phyloP scores from a whole-genome alignment of 2,888 invertebrate genomes.

The Lasioglossum figueresi region DNA sequence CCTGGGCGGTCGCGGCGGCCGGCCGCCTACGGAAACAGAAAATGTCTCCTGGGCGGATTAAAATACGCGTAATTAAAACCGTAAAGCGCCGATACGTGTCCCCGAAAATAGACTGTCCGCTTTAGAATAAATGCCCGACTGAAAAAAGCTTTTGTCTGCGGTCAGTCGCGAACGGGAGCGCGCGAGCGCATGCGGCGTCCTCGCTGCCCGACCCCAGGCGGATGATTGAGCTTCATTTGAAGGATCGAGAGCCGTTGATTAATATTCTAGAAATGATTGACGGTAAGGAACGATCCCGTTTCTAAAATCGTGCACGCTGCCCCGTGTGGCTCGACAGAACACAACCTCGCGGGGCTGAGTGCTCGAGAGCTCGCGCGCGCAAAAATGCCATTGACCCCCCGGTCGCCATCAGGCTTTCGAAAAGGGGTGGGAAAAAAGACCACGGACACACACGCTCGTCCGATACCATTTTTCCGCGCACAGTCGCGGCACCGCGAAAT shows the following conservation, averaged over 20 bases:
- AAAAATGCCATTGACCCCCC: conserved; percentile 71
- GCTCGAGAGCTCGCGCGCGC: background rate
- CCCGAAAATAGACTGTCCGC: conserved; percentile 76
- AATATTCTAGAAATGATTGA: conserved; percentile 73
- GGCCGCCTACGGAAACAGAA: conserved; percentile 68
- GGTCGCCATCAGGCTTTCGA: conserved; percentile 20
- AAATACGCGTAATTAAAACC: conserved; percentile 81
- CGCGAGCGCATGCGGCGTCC: conserved; percentile 39
- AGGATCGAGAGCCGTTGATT: conserved; percentile 76
- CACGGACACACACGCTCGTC: background rate
- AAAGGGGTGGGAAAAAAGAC: conserved; percentile 23
- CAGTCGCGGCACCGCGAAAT: conserved; percentile 47
- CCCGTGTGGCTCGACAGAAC: background rate
- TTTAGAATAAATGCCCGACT: conserved; percentile 72
- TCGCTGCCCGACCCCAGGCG: conserved; percentile 4
- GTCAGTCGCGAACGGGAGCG: conserved; percentile 8
- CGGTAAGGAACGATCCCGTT: conserved; percentile 68
- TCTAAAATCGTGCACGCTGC: conserved; percentile 57
- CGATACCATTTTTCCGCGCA: conserved; percentile 40
- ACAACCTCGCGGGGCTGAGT: background rate
- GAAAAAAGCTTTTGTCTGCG: conserved; percentile 77
- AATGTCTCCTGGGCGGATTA: conserved; percentile 77
- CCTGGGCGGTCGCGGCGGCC: conserved; percentile 21
- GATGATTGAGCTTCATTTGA: conserved; percentile 79
- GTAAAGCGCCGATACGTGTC: conserved; percentile 77